A percentile compares a stretch with the other conserved stretches of the same genome.
These are phyloP conservation scores for Drosophila chauvacae DNA, from an alignment of 1,140 invertebrate genomes.

Conservation along the genomic window DNA sequence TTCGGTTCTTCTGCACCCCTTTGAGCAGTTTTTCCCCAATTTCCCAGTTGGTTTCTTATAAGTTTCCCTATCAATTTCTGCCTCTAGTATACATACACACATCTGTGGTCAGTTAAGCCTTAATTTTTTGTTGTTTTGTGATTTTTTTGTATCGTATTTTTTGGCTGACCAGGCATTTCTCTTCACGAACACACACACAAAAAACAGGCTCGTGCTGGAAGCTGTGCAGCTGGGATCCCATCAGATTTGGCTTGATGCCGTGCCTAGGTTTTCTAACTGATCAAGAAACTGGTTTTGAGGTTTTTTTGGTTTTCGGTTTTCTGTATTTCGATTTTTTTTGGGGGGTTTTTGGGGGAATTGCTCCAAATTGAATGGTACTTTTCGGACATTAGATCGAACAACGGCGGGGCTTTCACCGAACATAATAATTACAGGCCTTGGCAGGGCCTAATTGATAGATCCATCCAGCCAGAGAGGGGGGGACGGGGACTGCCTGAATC, in stretches of 20 bases:
- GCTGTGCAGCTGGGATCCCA: conserved; percentile 21
- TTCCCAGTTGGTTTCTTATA: background rate
- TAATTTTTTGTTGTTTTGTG: background rate
- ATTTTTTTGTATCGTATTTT: conserved; percentile 8
- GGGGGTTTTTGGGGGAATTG: conserved; percentile 8
- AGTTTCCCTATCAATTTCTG: background rate
- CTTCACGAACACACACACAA: background rate
- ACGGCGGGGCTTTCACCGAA: conserved; percentile 33
- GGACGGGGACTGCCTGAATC: background rate
- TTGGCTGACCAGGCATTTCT: conserved; percentile 20
- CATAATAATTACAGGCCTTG: conserved; percentile 37
- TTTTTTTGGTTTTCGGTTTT: background rate
- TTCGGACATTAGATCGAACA: conserved; percentile 32
- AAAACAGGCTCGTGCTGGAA: conserved; percentile 34
- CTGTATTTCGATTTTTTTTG: background rate
- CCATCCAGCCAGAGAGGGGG: background rate
- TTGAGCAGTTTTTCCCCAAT: background rate
- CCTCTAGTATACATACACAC: conserved; percentile 18
- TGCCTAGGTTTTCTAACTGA: conserved; percentile 30
- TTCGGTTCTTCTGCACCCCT: background rate
- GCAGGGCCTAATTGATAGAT: conserved; percentile 44
- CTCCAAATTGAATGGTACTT: conserved; percentile 44
- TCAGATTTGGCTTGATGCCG: conserved; percentile 17
- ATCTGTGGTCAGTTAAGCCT: conserved; percentile 12
- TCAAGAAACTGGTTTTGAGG: conserved; percentile 22